Base-by-base conservation (phyloP, 1,140 invertebrate species). In the Leptinotarsa undecemlineata region DNA sequence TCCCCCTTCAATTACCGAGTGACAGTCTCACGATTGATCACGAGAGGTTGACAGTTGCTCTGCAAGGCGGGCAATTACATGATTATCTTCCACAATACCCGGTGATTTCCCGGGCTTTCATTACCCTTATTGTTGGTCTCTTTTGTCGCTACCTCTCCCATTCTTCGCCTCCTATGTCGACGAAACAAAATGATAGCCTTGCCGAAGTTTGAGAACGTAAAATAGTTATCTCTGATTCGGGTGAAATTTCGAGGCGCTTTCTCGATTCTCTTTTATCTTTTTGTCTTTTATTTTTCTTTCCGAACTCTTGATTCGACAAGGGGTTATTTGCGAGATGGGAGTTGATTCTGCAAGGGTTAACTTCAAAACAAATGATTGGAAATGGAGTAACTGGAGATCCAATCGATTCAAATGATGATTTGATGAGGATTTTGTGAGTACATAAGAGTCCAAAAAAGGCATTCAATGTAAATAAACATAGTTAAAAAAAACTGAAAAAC, bases 51-150 rank as follows among this genome's bases (percentile, higher is more conserved):
- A 79, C 78, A 77, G 76, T 77, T 79, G 78, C 74, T 72, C 64
- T 60, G 68, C 60, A 74, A 62, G 51, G 72, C 75, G 72, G 76
- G 80, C 79, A 82, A 82, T 82, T 82, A 81, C 76, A 81, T 77
- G 78, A 82, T 82, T 80, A 82, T 80, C 76, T 73, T 72, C 71
- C 74, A 82, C 81, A 82, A 82, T 81, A 80, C 81, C 74, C 79
- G 75, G 75, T 81, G 81, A 82, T 82, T 82, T 82, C 79, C 80
- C 74, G 75, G 71, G 78, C 79, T 82, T 82, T 82, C 81, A 82
- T 82, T 82, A 82, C 81, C 81, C 78, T 77, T 77, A 82, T 82
- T 82, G 81, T 82, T 74, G 76, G 72, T 47, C 61, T 69, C 75
- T 78, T 81, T 81, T 82, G 80, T 82, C 71, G 67, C 68, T 71